Evolutionary conservation across 2,113 vertebrate genomes (phyloP).

Genomic region (Gopherus flavomarginatus): DNA sequence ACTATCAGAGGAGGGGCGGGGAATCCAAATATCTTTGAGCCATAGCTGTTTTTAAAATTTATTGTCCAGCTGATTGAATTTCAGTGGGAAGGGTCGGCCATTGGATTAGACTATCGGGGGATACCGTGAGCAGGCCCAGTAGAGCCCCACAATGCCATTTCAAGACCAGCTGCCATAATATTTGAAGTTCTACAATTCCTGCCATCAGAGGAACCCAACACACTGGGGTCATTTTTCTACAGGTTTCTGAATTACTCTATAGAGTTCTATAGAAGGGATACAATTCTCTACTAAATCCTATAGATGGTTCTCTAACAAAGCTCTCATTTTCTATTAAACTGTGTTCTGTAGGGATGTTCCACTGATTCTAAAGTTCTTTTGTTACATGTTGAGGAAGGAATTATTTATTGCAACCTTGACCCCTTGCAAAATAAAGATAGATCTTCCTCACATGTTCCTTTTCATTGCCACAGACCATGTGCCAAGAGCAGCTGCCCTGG

Average conservation of each 20-base stretch:
- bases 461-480: background rate
- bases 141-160: background rate
- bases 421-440: background rate
- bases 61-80: background rate
- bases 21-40: background rate
- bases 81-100: background rate
- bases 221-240: background rate
- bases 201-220: background rate
- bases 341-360: background rate
- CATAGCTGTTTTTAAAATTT: background rate
- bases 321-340: background rate
- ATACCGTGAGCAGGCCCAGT: background rate
- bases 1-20: background rate
- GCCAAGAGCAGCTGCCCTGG: background rate
- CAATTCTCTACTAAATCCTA: background rate
- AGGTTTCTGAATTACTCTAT: background rate
- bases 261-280: background rate
- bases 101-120: background rate
- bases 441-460: background rate
- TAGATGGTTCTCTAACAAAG: background rate
- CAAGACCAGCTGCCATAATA: background rate
- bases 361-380: background rate
- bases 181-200: background rate
- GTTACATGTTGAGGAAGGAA: background rate
- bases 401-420: background rate